These are phyloP conservation scores for Sebastolobus altivelis DNA, from an alignment of 2,797 vertebrate genomes.

Conservation along the genomic window DNA sequence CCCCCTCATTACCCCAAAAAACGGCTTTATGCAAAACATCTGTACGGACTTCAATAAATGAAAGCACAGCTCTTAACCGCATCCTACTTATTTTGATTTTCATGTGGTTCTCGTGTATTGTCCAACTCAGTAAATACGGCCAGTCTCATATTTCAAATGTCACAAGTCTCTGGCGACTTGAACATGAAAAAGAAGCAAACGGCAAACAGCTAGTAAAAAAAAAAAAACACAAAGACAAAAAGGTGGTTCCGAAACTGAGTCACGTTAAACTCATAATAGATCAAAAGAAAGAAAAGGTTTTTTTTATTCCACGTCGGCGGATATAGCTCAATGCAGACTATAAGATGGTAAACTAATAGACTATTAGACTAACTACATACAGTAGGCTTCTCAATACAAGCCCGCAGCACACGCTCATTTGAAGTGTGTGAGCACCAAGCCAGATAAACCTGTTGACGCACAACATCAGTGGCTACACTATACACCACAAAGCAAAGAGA, in stretches of 20 bases:
- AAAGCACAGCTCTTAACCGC: slow-evolving; percentile 86
- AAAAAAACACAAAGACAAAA: background rate
- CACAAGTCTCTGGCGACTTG: slow-evolving; percentile 73
- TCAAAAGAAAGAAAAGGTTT: slow-evolving; percentile 27
- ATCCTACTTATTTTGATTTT: slow-evolving; percentile 87
- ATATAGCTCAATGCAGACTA: slow-evolving; percentile 18
- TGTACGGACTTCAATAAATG: slow-evolving; percentile 87
- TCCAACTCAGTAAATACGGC: slow-evolving; percentile 83
- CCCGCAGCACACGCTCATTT: background rate
- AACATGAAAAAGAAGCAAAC: slow-evolving; percentile 69
- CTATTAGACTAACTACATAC: slow-evolving; percentile 12
- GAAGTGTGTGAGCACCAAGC: slow-evolving; percentile 2
- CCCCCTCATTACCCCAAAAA: slow-evolving; percentile 77
- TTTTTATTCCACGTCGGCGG: slow-evolving; percentile 14
- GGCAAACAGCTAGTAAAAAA: slow-evolving; percentile 64
- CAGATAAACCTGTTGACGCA: slow-evolving; percentile 53
- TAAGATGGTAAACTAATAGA: slow-evolving; percentile 27
- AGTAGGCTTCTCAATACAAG: background rate
- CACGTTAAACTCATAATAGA: slow-evolving; percentile 55
- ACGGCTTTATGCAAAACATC: slow-evolving; percentile 89
- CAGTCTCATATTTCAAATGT: slow-evolving; percentile 82
- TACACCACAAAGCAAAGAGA: slow-evolving; percentile 20
- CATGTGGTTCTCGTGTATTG: slow-evolving; percentile 88
- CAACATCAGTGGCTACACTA: slow-evolving; percentile 21
- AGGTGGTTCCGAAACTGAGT: slow-evolving; percentile 41